Evolutionary conservation across 2,113 vertebrate genomes (phyloP).

Genomic region (Sisor rabdophorus): DNA sequence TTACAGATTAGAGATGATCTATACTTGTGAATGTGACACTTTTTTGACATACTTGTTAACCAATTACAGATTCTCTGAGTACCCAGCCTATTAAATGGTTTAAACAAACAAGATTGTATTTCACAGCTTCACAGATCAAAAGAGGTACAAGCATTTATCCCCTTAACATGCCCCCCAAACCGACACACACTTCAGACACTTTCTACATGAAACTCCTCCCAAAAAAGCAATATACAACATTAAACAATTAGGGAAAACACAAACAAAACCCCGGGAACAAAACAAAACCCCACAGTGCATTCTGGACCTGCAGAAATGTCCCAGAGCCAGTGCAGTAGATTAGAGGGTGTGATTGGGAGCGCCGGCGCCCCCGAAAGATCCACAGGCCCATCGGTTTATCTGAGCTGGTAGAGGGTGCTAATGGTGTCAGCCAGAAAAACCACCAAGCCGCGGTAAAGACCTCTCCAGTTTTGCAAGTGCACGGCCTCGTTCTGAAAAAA

Average conservation of each 20-base stretch:
- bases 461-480: slow-evolving; percentile 64
- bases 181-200: slow-evolving; percentile 35
- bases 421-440: slow-evolving; percentile 64
- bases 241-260: slow-evolving; percentile 42
- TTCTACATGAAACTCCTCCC: slow-evolving; percentile 50
- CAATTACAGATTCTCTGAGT: slow-evolving; percentile 1
- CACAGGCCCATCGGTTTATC: slow-evolving; percentile 52
- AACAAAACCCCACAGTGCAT: slow-evolving; percentile 34
- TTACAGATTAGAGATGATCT: background rate
- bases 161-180: slow-evolving; percentile 14
- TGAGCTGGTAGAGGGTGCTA: slow-evolving; percentile 61
- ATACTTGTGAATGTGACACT: background rate
- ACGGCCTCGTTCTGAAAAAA: slow-evolving; percentile 53
- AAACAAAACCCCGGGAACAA: slow-evolving; percentile 27
- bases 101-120: slow-evolving; percentile 1
- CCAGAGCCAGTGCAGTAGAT: slow-evolving; percentile 40
- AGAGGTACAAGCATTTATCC: slow-evolving; percentile 27
- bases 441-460: slow-evolving; percentile 59
- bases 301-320: slow-evolving; percentile 52
- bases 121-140: slow-evolving; percentile 19
- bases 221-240: slow-evolving; percentile 55
- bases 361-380: slow-evolving; percentile 33
- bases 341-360: slow-evolving; percentile 33
- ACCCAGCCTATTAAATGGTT: slow-evolving; percentile 25
- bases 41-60: slow-evolving; percentile 3